Conservation (phyloP, 2,113 vertebrate species). For the Syrrhaptes paradoxus region DNA sequence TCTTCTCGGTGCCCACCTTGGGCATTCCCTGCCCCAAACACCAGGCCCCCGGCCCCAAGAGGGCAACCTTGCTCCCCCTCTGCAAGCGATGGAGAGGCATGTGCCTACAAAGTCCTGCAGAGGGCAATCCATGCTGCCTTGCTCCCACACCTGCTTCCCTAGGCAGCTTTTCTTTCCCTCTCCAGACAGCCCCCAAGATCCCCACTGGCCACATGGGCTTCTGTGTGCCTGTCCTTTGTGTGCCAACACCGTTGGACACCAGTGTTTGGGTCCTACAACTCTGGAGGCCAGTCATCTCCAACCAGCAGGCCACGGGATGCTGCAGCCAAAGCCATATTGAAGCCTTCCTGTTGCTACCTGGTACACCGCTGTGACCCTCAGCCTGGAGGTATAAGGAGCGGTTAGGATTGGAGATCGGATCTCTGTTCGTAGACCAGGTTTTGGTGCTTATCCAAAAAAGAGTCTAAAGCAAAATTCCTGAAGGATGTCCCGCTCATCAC, state of each 20-base stretch:
- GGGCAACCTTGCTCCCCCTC: background rate
- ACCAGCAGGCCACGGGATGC: background rate
- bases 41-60: background rate
- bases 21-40: background rate
- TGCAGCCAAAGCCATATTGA: background rate
- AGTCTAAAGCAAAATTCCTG: background rate
- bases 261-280: background rate
- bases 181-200: background rate
- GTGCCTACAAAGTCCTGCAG: background rate
- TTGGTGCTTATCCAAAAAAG: background rate
- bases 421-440: background rate
- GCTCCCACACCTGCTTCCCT: background rate
- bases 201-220: background rate
- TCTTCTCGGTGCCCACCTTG: background rate
- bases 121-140: background rate
- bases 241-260: background rate
- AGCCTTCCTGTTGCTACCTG: background rate
- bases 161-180: background rate
- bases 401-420: background rate
- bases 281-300: background rate
- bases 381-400: background rate
- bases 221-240: background rate
- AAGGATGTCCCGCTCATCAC: background rate
- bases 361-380: background rate
- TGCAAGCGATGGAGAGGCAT: background rate